Conservation (phyloP, 2,888 invertebrate species). For the Epistrophella euchroma region DNA sequence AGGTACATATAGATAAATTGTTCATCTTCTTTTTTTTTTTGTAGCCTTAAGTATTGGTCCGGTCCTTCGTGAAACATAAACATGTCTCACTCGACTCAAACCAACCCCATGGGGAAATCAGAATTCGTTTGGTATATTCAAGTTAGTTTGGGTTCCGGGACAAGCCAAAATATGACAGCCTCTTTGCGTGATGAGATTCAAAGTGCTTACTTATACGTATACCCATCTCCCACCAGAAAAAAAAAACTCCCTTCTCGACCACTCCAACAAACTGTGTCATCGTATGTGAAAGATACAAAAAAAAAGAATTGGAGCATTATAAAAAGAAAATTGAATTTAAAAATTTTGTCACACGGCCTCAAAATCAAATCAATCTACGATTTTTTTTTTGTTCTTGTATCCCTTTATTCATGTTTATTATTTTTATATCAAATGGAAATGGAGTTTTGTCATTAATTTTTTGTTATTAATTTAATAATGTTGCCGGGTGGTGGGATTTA, state of each 20-base stretch:
- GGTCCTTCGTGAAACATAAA: constrained; percentile 73
- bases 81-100: constrained; percentile 59
- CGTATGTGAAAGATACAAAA: constrained; percentile 41
- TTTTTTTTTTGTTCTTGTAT: neutral
- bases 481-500: neutral
- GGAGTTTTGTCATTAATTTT: constrained; percentile 67
- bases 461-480: constrained; percentile 24
- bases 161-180: constrained; percentile 62
- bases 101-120: constrained; percentile 69
- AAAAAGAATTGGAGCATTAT: constrained; percentile 26
- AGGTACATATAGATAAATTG: neutral
- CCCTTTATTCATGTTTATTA: constrained; percentile 5
- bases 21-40: constrained; percentile 9
- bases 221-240: neutral
- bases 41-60: constrained; percentile 67
- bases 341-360: constrained; percentile 70
- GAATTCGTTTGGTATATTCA: constrained; percentile 67
- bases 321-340: constrained; percentile 65
- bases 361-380: constrained; percentile 41
- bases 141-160: constrained; percentile 33
- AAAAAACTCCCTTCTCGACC: neutral
- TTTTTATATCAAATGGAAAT: constrained; percentile 57
- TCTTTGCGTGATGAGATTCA: constrained; percentile 61
- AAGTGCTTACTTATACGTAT: constrained; percentile 51
- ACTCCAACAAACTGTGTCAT: neutral